Evolutionary conservation across 2,888 invertebrate species (phyloP), one percentile per base, ranked within the genome.

Genomic region (Andrena dorsata): DNA sequence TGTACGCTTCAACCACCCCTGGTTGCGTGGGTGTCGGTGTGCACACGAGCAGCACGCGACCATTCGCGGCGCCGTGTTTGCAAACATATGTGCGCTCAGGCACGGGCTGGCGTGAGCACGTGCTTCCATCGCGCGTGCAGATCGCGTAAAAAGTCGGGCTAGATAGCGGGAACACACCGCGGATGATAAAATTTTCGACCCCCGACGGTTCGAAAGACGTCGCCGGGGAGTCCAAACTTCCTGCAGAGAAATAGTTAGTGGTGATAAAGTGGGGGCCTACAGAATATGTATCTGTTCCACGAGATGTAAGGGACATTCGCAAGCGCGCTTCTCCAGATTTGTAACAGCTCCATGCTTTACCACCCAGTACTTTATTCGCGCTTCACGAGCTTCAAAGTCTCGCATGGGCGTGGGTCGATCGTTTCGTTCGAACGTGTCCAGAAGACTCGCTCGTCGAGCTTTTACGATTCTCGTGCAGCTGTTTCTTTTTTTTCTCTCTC

Each of bases 381-480:
- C 23, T 53, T 53, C 20, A 10, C 49, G 23, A 30, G 53, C 53
- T 13, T 13, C 30, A 53, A 53, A 53, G 51, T 68, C 32, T 32
- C 53, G 32, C 4, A 13, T 23, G 10, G 41, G 4, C 41, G 4
- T 41, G 10, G 23, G 56, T 56, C 56, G 56, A 28, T 69, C 41
- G 58, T 47, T 5, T n/a, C 41, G 28, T 69, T 28, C 26, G 26
- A 56, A 7, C 35, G 35, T 20, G 32, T n/a, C 30, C 35, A 30
- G 13, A 56, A 58, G 20, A 32, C 71, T 66, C 66, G 23, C 71
- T 58, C 26, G 30, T 28, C 53, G 32, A 32, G 61, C 35, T 66
- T 68, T 78, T 68, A 78, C 72, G 78, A 63, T 78, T 80, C 71
- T 20, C 35, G 35, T 8, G 78, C 78, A 68, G 78, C 63, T 80